Percentiles rank a stretch among this genome's conserved stretches.
Conservation (phyloP, 2,797 vertebrate genomes). For the Channa striata region DNA sequence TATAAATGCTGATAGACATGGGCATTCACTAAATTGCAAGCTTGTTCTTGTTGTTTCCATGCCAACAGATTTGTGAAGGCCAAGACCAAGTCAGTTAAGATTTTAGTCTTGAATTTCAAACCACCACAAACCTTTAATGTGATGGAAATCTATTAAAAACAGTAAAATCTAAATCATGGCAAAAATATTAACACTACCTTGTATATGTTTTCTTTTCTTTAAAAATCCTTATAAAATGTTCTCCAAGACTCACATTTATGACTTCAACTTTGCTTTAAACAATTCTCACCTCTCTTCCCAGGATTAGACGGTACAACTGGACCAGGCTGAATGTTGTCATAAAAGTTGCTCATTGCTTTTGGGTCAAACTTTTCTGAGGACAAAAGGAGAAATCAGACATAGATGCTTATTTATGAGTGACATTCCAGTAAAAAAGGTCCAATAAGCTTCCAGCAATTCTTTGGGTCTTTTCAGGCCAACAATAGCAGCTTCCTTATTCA, state of each 20-base stretch:
- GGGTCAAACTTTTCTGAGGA: slow-evolving; percentile 95
- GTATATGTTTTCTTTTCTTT: not conserved
- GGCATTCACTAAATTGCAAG: slow-evolving; percentile 12
- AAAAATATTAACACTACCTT: not conserved
- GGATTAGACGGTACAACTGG: slow-evolving; percentile 94
- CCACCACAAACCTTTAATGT: slow-evolving; percentile 5
- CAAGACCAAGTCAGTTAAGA: slow-evolving; percentile 16
- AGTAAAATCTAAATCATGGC: slow-evolving; percentile 1
- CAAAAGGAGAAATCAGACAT: slow-evolving; percentile 59
- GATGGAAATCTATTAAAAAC: not conserved
- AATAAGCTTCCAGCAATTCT: slow-evolving; percentile 4
- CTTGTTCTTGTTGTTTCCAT: slow-evolving; percentile 43
- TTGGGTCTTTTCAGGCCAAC: not conserved
- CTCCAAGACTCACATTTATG: not conserved
- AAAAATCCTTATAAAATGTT: not conserved
- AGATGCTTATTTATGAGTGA: slow-evolving; percentile 22
- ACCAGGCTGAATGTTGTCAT: slow-evolving; percentile 96
- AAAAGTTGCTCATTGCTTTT: slow-evolving; percentile 95
- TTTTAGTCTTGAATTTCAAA: slow-evolving; percentile 31
- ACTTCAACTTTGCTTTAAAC: not conserved
- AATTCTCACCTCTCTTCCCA: slow-evolving; percentile 89
- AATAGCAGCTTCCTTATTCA: not conserved
- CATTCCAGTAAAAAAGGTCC: slow-evolving; percentile 11
- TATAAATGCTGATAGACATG: slow-evolving; percentile 18
- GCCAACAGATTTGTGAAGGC: slow-evolving; percentile 28